Percentiles rank a stretch among this genome's conserved stretches.
phyloP scores from a whole-genome alignment of 2,888 invertebrate species.

The Mythimna vitellina region DNA sequence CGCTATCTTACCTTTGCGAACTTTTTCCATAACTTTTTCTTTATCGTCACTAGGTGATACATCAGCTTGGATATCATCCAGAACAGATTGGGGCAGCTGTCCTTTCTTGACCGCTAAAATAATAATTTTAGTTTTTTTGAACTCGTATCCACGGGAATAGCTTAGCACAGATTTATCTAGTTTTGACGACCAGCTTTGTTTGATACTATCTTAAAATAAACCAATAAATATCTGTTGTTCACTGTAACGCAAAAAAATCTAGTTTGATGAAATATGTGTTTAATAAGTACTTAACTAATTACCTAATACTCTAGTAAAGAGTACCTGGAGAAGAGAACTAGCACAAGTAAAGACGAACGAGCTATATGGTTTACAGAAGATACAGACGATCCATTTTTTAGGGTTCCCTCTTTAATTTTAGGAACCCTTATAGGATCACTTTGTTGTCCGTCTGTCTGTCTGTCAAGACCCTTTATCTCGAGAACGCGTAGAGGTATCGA shows the following conservation, averaged over 20 bases:
- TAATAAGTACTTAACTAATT: too few species aligned
- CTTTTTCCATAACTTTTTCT: conserved; percentile 26
- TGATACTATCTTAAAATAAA: not conserved
- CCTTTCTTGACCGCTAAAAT: conserved; percentile 41
- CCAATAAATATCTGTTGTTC: not conserved
- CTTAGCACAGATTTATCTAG: not conserved
- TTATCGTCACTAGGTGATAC: not conserved
- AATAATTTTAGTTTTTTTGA: not conserved
- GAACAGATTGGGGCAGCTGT: conserved; percentile 23
- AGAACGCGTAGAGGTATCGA: too few species aligned
- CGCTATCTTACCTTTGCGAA: conserved; percentile 28
- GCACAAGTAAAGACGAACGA: too few species aligned
- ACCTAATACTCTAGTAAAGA: too few species aligned
- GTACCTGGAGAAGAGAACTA: too few species aligned
- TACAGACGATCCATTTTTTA: too few species aligned
- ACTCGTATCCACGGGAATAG: not conserved
- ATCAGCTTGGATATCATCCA: conserved; percentile 5
- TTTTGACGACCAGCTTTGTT: not conserved
- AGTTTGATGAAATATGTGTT: not conserved
- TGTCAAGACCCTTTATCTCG: too few species aligned
- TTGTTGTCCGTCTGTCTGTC: too few species aligned
- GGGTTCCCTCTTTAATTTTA: too few species aligned
- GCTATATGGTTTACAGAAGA: too few species aligned
- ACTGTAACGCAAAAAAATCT: not conserved
- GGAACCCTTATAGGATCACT: too few species aligned